Evolutionary conservation across 2,888 invertebrate species (phyloP).

Genomic region (Nomada fucata): DNA sequence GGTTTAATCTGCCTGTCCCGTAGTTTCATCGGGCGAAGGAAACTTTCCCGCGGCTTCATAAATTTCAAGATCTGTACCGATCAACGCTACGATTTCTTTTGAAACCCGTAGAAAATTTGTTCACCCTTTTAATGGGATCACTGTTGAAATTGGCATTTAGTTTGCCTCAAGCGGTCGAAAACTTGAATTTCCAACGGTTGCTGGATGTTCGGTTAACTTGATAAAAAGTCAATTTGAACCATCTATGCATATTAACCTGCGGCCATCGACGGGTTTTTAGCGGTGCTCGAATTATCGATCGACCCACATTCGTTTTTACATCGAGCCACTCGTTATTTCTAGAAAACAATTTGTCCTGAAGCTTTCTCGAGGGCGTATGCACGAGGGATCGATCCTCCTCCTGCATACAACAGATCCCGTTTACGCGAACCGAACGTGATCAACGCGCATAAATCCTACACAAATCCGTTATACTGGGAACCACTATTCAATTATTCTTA

Average conservation of each 20-base stretch:
- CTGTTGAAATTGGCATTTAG: not conserved
- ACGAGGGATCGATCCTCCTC: constrained; percentile 6
- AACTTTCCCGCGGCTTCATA: constrained; percentile 16
- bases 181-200: constrained; percentile 16
- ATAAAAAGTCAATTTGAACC: constrained; percentile 34
- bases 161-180: not conserved
- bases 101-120: constrained; percentile 4
- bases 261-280: constrained; percentile 10
- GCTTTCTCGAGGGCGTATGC: constrained; percentile 6
- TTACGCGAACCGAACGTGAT: constrained; percentile 13
- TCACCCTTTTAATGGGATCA: not conserved
- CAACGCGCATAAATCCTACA: constrained; percentile 43
- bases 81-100: constrained; percentile 8
- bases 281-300: constrained; percentile 25
- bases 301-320: constrained; percentile 34
- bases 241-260: constrained; percentile 31
- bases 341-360: constrained; percentile 29
- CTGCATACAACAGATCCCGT: constrained; percentile 1
- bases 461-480: constrained; percentile 29
- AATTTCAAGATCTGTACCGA: constrained; percentile 17
- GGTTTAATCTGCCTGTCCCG: constrained; percentile 6
- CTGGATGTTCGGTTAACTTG: not conserved
- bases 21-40: not conserved
- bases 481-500: constrained; percentile 46
- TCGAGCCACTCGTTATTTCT: constrained; percentile 28